Percentiles rank a stretch among this genome's conserved stretches.
Evolutionary conservation across 2,113 vertebrate species (phyloP).

Genomic region (Cricetomys ansorgei): DNA sequence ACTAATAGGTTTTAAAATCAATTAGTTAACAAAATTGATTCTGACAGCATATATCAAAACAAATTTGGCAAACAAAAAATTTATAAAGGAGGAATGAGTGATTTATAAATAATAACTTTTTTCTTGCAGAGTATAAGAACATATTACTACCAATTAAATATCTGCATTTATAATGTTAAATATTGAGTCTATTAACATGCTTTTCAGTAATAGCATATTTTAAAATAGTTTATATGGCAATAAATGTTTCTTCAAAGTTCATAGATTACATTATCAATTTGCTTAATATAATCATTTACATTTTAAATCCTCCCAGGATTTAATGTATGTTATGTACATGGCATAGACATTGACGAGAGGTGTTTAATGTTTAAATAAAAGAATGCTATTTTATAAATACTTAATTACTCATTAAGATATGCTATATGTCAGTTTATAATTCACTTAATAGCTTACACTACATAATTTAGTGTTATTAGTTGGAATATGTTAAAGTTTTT

Average conservation of each 20-base stretch:
- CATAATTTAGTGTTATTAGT: neutral
- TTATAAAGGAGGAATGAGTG: neutral
- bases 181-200: neutral
- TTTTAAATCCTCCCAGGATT: neutral
- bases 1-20: neutral
- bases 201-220: neutral
- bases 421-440: neutral
- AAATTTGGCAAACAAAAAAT: neutral
- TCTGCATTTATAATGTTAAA: neutral
- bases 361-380: neutral
- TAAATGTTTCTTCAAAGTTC: neutral
- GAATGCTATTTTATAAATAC: neutral
- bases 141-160: neutral
- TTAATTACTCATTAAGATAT: neutral
- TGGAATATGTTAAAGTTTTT: neutral
- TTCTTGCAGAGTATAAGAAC: neutral
- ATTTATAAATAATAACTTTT: neutral
- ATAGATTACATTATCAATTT: neutral
- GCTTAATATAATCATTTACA: neutral
- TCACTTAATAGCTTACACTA: neutral
- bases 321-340: neutral
- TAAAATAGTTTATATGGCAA: neutral
- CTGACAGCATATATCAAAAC: neutral
- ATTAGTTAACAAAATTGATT: neutral
- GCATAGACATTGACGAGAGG: neutral